Percentiles rank a stretch among this genome's conserved stretches.
These are phyloP conservation scores for Diorhabda elongata DNA, from an alignment of 1,140 invertebrate species.

Conservation along the genomic window DNA sequence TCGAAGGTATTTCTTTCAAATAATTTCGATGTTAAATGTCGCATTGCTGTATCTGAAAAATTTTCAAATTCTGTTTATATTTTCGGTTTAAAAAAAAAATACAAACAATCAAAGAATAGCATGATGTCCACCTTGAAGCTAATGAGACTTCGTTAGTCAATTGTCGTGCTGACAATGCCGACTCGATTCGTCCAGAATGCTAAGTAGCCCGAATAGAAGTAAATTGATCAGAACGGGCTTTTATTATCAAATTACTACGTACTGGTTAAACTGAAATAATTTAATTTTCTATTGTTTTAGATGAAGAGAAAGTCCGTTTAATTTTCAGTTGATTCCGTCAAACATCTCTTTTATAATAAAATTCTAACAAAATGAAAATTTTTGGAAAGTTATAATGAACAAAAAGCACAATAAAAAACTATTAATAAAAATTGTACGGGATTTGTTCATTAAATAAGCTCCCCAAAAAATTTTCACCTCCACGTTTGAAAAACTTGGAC, in stretches of 20 bases:
- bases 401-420: too few species aligned
- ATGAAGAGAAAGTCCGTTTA: neutral
- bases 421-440: too few species aligned
- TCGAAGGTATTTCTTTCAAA: too few species aligned
- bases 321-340: neutral
- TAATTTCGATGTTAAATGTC: too few species aligned
- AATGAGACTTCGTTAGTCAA: conserved; percentile 42
- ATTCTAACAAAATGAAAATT: too few species aligned
- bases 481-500: too few species aligned
- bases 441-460: too few species aligned
- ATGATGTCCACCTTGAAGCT: conserved; percentile 31
- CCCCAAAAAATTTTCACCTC: too few species aligned
- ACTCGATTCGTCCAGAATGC: conserved; percentile 32
- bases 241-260: conserved; percentile 29
- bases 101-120: conserved; percentile 13
- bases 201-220: conserved; percentile 30
- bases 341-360: too few species aligned
- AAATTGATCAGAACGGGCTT: conserved; percentile 26
- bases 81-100: neutral
- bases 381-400: too few species aligned
- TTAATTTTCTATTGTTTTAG: conserved; percentile 29
- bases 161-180: conserved; percentile 42
- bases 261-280: conserved; percentile 26
- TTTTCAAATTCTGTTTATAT: too few species aligned
- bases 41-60: too few species aligned